Evolutionary conservation across 2,888 invertebrate species (phyloP), one percentile per base, ranked within the genome.

Genomic region (Nymphalis urticae): DNA sequence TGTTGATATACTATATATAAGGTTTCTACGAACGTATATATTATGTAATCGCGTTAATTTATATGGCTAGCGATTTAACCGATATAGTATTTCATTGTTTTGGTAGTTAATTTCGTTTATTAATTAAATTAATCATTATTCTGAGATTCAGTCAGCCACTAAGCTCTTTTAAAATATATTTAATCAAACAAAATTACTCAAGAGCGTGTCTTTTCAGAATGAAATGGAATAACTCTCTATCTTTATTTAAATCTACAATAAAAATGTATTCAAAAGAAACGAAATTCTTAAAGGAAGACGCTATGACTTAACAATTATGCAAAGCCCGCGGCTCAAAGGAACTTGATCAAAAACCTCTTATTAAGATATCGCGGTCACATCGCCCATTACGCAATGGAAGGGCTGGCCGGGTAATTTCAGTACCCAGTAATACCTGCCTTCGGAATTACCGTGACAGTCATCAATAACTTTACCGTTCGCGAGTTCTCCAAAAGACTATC

Each of bases 311-410:
- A 90, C 85, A 90, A 90, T 90, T 90, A 91, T 89, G 87, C 85
- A 87, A 86, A 85, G 85, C 82, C 61, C 66, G 76, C 75, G 83
- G 83, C 79, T 80, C 82, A 71, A 76, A 75, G 78, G 80, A 85
- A 85, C 85, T 84, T 86, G 89, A 90, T 89, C 88, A 84, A 83
- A 81, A 89, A 85, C 89, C 89, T 85, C 88, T 89, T 90, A 91
- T 91, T 90, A 90, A 88, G 89, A 89, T 90, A 91, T 89, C 87
- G 84, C 82, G 88, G 89, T 86, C 88, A 88, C 84, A 89, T 88
- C 86, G 81, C 76, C 83, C 82, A 87, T 88, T 88, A 89, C 82
- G 83, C 83, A 84, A 83, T 80, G 77, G 75, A 79, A 80, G 79
- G 80, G 78, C 77, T 77, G 76, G 73, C 66, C 71, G 72, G 72